A percentile compares a stretch with the other conserved stretches of the same genome.
phyloP scores from a whole-genome alignment of 2,797 vertebrate species.

The Orientallactaga sibirica region DNA sequence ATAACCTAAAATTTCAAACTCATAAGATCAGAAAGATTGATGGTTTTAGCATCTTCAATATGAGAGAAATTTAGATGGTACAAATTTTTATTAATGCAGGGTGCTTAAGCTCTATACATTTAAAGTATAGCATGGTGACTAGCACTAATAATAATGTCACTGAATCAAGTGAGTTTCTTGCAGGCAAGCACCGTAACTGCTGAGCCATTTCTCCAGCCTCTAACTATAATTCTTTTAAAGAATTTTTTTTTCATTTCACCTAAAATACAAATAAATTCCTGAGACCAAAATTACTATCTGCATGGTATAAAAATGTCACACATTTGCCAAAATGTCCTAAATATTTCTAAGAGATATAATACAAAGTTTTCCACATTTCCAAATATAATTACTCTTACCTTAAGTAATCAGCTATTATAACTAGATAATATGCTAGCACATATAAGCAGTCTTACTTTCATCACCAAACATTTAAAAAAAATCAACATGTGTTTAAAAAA shows the following conservation, averaged over 20 bases:
- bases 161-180: background rate
- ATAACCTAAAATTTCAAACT: background rate
- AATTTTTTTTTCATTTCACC: background rate
- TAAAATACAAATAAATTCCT: conserved; percentile 6
- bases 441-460: background rate
- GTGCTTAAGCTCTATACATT: background rate
- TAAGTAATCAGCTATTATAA: background rate
- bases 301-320: background rate
- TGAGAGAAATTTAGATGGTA: background rate
- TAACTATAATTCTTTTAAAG: background rate
- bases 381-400: background rate
- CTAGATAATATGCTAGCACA: background rate
- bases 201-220: background rate
- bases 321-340: background rate
- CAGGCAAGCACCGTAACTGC: too few relatives aligned
- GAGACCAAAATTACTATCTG: background rate
- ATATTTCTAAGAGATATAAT: background rate
- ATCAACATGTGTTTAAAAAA: background rate
- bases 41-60: background rate
- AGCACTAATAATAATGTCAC: background rate
- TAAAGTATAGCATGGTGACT: background rate
- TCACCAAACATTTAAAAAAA: background rate
- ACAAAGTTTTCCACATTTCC: background rate
- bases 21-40: background rate
- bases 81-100: background rate